Evolutionary conservation across 2,888 invertebrate genomes (phyloP).

Genomic region (Plagiodera versicolora): DNA sequence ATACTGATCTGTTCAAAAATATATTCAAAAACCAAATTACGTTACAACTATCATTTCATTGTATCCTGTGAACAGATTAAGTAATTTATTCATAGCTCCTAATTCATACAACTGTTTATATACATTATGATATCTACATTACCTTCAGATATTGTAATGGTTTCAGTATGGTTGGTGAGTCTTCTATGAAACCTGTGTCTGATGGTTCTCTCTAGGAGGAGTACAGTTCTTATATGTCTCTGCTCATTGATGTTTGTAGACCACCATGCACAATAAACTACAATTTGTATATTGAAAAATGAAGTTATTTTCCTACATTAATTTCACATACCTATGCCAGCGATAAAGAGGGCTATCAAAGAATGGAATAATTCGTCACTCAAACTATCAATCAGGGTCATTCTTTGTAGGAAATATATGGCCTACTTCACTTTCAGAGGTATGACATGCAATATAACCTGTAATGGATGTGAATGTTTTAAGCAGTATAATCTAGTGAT

Average conservation of each 20-base stretch:
- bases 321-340: slow-evolving; percentile 47
- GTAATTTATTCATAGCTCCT: too few species aligned
- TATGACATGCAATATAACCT: not conserved
- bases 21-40: too few species aligned
- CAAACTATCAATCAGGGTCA: slow-evolving; percentile 79
- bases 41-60: too few species aligned
- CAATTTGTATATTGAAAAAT: slow-evolving; percentile 21
- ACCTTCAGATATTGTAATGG: slow-evolving; percentile 50
- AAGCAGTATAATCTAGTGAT: not conserved
- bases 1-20: too few species aligned
- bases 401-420: slow-evolving; percentile 41
- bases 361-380: slow-evolving; percentile 83
- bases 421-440: not conserved
- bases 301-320: not conserved
- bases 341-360: slow-evolving; percentile 63
- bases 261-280: slow-evolving; percentile 72
- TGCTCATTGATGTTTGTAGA: slow-evolving; percentile 68
- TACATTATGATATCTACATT: too few species aligned
- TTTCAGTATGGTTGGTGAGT: slow-evolving; percentile 50
- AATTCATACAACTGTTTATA: too few species aligned
- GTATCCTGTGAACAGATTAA: too few species aligned
- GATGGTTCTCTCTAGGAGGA: slow-evolving; percentile 62
- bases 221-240: slow-evolving; percentile 66
- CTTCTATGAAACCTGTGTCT: slow-evolving; percentile 51
- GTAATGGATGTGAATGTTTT: not conserved